phyloP scores from a whole-genome alignment of 2,888 invertebrate species.

The Pycnomerus fuliginosus region DNA sequence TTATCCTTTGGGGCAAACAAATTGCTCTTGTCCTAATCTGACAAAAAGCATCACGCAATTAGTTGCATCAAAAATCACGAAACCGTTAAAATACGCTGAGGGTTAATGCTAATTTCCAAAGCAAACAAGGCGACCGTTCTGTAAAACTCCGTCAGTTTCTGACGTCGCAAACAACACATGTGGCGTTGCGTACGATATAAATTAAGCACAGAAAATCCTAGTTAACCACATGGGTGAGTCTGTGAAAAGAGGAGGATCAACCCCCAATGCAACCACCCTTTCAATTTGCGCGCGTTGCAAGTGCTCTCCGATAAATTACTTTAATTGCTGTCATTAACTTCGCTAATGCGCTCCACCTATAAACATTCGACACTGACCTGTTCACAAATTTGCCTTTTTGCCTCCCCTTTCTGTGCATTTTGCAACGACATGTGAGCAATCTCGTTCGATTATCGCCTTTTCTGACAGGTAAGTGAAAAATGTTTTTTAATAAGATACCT shows the following conservation, averaged over 20 bases:
- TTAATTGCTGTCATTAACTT: slow-evolving; percentile 49
- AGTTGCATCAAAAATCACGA: slow-evolving; percentile 19
- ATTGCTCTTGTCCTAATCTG: too few species aligned
- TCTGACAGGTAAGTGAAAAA: too few species aligned
- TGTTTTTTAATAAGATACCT: too few species aligned
- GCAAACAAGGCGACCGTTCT: slow-evolving; percentile 36
- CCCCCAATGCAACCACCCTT: slow-evolving; percentile 35
- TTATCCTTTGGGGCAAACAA: too few species aligned
- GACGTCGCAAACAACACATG: slow-evolving; percentile 42
- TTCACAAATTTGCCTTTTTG: slow-evolving; percentile 1
- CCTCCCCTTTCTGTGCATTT: slow-evolving; percentile 1
- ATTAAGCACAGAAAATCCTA: slow-evolving; percentile 48
- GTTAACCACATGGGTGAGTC: slow-evolving; percentile 45
- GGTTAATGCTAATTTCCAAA: slow-evolving; percentile 38
- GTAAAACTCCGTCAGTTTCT: slow-evolving; percentile 38
- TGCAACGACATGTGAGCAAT: too few species aligned
- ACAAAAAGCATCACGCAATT: slow-evolving; percentile 27
- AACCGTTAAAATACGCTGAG: slow-evolving; percentile 22
- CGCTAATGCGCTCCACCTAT: slow-evolving; percentile 33
- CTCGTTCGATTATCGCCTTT: too few species aligned
- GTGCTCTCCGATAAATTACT: slow-evolving; percentile 48
- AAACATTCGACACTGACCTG: slow-evolving; percentile 7
- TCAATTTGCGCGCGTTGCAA: slow-evolving; percentile 39
- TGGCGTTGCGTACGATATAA: slow-evolving; percentile 41
- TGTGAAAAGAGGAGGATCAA: slow-evolving; percentile 25